Base-by-base conservation (phyloP, 2,113 vertebrate genomes). In the Anguilla japonica region DNA sequence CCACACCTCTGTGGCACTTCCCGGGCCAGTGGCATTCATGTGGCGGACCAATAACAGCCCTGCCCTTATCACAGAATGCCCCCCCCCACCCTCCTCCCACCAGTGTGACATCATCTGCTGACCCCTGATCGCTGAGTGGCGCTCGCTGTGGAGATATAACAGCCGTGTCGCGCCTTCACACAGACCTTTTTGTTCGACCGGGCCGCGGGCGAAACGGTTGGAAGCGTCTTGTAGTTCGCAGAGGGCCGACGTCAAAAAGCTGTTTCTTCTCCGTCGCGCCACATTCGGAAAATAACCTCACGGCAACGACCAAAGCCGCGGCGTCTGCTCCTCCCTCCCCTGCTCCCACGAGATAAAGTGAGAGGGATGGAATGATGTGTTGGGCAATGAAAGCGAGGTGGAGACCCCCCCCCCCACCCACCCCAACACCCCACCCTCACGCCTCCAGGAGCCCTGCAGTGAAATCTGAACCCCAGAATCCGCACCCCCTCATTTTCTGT, bases 381-480 rank as follows among this genome's bases (percentile, higher is more conserved):
- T 29, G n/a, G 13, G 9, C 7, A 9, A 71, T 8, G 22, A n/a
- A 71, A 71, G 11, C 2, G n/a, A 11, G 11, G 29, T 2, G 63
- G 63, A 60, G 60, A 22, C 20, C n/a, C 50, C 50, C 22, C 60
- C 75, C 57, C 46, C 75, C 60, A n/a, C n/a, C 34, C 34, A 34
- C 34, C 34, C 81, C 79, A 63, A 60, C 84, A 80, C 81, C 71
- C 80, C 87, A 13, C 87, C 89, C 91, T 88, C 90, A 89, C 89
- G 91, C 92, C 92, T 91, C 41, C 91, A 91, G 82, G 43, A 87
- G 94, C 95, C 93, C 71, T 94, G 93, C 87, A 92, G 88, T 92
- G 95, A 95, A 96, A 96, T 89, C 90, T 90, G 92, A 95, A 94
- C 89, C 91, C 90, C 93, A 89, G 92, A 93, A 94, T 95, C 94